phyloP scores from a whole-genome alignment of 1,140 invertebrate genomes.

The Physella acuta region DNA sequence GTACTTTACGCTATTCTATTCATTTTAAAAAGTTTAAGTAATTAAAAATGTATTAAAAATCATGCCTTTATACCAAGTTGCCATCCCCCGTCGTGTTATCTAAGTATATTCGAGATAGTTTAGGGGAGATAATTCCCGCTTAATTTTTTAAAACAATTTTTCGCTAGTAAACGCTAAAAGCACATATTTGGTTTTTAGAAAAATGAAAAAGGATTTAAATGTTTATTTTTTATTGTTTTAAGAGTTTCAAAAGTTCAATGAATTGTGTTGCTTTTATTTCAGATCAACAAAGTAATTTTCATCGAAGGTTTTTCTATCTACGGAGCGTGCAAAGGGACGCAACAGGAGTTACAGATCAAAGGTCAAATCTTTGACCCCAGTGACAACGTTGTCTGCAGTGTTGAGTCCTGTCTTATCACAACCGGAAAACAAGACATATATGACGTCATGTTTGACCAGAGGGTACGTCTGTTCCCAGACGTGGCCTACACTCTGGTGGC shows the following conservation, averaged over 20 bases:
- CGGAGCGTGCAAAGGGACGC: slow-evolving; percentile 21
- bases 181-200: background rate
- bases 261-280: background rate
- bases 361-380: slow-evolving; percentile 19
- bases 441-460: slow-evolving; percentile 27
- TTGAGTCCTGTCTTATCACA: slow-evolving; percentile 13
- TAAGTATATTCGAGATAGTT: too few relatives aligned
- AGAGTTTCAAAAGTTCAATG: background rate
- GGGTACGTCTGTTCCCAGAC: background rate
- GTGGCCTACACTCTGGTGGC: slow-evolving; percentile 22
- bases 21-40: too few relatives aligned
- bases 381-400: slow-evolving; percentile 9
- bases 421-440: slow-evolving; percentile 23
- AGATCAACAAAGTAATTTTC: slow-evolving; percentile 24
- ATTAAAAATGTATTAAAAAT: too few relatives aligned
- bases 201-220: background rate
- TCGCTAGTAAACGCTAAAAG: too few relatives aligned
- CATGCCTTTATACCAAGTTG: too few relatives aligned
- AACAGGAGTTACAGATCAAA: slow-evolving; percentile 16
- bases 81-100: too few relatives aligned
- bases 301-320: slow-evolving; percentile 28
- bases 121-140: too few relatives aligned
- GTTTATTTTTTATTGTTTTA: background rate
- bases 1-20: too few relatives aligned
- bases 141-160: background rate